A percentile compares a stretch with the other conserved stretches of the same genome.
phyloP scores from a whole-genome alignment of 1,140 invertebrate genomes.

The Plutomurus gul region DNA sequence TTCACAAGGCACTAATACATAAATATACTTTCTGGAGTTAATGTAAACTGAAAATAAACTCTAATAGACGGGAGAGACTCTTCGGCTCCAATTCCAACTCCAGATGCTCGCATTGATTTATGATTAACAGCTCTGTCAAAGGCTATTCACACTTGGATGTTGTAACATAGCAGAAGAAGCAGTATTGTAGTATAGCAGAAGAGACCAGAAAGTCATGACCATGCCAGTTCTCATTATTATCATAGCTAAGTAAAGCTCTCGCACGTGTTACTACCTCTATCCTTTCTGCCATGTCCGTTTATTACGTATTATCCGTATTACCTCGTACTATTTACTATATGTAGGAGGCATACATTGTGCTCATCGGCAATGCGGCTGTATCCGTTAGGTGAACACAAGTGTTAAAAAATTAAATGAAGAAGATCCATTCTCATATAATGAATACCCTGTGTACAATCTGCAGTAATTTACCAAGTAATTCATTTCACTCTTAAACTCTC shows the following conservation, averaged over 20 bases:
- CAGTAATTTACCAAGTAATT: neutral
- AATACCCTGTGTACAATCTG: neutral
- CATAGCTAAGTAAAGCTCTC: neutral
- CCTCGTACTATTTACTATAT: too few relatives aligned
- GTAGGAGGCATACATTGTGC: too few relatives aligned
- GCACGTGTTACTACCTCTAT: slow-evolving; percentile 11
- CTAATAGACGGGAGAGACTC: neutral
- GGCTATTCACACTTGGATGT: neutral
- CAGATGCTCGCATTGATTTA: slow-evolving; percentile 19
- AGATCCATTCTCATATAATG: neutral
- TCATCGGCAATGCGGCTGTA: neutral
- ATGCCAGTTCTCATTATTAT: neutral
- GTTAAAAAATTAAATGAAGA: neutral
- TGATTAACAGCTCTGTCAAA: slow-evolving; percentile 2
- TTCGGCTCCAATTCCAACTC: neutral
- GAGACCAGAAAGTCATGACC: neutral
- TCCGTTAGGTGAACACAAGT: neutral
- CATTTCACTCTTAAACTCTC: neutral
- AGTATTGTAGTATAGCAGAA: neutral
- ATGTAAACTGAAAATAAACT: slow-evolving; percentile 1
- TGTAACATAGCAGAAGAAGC: neutral
- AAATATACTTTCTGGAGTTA: neutral
- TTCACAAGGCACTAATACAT: neutral
- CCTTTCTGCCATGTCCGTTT: neutral
- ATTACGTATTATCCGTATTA: too few relatives aligned